These are phyloP conservation scores for Telmatochromis brachygnathus DNA, from an alignment of 2,113 vertebrate genomes.

Conservation along the genomic window DNA sequence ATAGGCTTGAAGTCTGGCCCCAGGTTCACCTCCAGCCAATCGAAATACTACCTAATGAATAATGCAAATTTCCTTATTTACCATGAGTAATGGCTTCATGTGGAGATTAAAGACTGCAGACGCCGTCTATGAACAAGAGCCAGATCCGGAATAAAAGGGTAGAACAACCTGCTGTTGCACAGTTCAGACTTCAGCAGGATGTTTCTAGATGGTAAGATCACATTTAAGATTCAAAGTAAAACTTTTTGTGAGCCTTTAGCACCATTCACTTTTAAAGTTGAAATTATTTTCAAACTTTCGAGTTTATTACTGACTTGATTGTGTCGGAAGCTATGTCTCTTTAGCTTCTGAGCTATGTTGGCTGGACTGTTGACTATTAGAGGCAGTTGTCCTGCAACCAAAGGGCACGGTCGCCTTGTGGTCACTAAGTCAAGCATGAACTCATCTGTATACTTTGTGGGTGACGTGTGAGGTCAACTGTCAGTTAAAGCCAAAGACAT, in stretches of 20 bases:
- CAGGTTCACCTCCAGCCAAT: conserved; percentile 4
- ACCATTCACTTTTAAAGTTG: background rate
- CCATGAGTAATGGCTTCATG: background rate
- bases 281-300: background rate
- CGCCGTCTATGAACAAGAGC: background rate
- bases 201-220: background rate
- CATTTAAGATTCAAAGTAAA: background rate
- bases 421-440: background rate
- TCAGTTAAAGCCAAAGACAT: background rate
- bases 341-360: background rate
- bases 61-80: conserved; percentile 9
- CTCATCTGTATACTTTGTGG: background rate
- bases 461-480: background rate
- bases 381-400: background rate
- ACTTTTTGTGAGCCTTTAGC: background rate
- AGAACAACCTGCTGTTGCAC: background rate
- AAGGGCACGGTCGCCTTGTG: background rate
- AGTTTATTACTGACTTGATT: background rate
- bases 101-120: background rate
- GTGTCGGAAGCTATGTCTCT: background rate
- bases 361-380: background rate
- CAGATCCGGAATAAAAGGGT: background rate
- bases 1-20: background rate
- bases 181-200: background rate
- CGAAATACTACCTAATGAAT: conserved; percentile 2